Conservation (phyloP, 2,797 vertebrate genomes). For the Pseudochaenichthys georgianus region DNA sequence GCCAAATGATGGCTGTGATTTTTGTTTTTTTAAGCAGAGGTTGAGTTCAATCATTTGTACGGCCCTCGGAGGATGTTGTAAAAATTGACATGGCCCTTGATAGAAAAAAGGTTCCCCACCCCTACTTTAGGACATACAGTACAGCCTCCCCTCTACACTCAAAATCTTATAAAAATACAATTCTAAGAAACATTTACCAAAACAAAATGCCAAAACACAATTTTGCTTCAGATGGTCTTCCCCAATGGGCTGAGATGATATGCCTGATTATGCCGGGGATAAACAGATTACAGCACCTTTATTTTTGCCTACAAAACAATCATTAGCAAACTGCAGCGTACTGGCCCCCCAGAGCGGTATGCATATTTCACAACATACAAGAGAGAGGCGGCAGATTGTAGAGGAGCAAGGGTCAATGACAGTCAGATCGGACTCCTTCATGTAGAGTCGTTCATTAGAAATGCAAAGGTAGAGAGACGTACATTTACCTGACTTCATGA, state of each 20-base stretch:
- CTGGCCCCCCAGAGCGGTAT: slow-evolving; percentile 34
- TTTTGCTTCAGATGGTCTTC: slow-evolving; percentile 5
- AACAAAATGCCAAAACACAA: neutral
- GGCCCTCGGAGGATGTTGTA: too few relatives aligned
- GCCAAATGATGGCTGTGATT: too few relatives aligned
- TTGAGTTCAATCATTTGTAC: too few relatives aligned
- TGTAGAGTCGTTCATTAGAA: slow-evolving; percentile 39
- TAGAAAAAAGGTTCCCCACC: too few relatives aligned
- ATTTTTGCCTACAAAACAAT: slow-evolving; percentile 51
- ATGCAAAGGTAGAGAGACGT: slow-evolving; percentile 10
- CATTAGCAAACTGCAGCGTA: slow-evolving; percentile 41
- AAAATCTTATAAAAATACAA: too few relatives aligned
- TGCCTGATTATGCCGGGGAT: slow-evolving; percentile 1
- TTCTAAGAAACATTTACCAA: too few relatives aligned
- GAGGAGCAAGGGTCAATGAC: slow-evolving; percentile 36
- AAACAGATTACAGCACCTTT: slow-evolving; percentile 29
- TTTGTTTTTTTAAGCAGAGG: too few relatives aligned
- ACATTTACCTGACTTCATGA: neutral
- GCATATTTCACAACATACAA: slow-evolving; percentile 62
- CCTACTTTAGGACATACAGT: neutral
- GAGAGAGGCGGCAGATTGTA: slow-evolving; percentile 31
- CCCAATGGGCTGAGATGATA: neutral
- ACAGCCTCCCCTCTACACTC: neutral
- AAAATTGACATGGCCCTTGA: too few relatives aligned
- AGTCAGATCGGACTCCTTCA: slow-evolving; percentile 28